Conservation (phyloP, 2,113 vertebrate genomes). For the Zapornia atra region DNA sequence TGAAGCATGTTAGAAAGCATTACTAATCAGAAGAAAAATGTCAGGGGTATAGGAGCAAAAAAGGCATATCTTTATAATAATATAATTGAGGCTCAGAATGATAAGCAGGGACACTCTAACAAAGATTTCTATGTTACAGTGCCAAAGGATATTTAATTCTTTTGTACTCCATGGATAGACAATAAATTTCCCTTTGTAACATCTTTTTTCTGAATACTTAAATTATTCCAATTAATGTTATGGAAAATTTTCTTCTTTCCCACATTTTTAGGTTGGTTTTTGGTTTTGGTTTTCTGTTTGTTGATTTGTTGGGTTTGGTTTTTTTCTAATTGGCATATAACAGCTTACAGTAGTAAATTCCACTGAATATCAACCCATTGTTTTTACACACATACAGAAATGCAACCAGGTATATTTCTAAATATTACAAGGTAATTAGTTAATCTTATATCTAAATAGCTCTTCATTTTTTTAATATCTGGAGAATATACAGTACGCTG, state of each 20-base stretch:
- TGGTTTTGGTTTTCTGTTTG: too few relatives aligned
- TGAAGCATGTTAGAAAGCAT: constrained; percentile 11
- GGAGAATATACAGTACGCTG: neutral
- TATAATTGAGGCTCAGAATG: neutral
- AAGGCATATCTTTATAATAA: neutral
- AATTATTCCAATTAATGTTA: neutral
- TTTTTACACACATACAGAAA: neutral
- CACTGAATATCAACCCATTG: neutral
- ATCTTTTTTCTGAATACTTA: neutral
- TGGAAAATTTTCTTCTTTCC: neutral
- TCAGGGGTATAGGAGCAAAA: neutral
- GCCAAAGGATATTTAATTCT: neutral
- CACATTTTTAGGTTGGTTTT: neutral
- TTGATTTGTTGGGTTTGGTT: neutral
- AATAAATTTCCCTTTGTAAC: neutral
- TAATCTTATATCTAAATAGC: neutral
- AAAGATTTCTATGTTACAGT: neutral
- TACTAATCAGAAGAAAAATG: constrained; percentile 46
- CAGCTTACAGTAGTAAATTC: neutral
- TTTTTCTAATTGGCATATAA: neutral
- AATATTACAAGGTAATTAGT: neutral
- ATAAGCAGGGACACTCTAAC: neutral
- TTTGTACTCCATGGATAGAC: neutral
- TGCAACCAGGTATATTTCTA: neutral
- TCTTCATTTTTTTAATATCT: neutral